phyloP scores from a whole-genome alignment of 2,888 invertebrate species.

The Clusia tigrina region DNA sequence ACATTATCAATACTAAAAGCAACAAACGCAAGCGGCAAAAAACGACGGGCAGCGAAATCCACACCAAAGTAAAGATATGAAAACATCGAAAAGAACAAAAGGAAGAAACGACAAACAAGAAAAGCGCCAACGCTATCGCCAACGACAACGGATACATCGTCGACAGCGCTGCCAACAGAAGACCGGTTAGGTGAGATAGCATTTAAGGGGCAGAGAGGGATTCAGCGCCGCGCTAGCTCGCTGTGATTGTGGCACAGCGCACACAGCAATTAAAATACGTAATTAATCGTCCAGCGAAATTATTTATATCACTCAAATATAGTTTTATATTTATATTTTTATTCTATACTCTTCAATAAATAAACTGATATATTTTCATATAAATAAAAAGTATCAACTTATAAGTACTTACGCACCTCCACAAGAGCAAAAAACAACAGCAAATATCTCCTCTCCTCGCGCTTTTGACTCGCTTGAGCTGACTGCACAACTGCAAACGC shows the following conservation, averaged over 20 bases:
- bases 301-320: too few relatives aligned
- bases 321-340: too few relatives aligned
- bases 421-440: too few relatives aligned
- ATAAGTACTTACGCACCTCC: too few relatives aligned
- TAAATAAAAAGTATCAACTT: too few relatives aligned
- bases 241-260: too few relatives aligned
- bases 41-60: neutral
- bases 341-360: too few relatives aligned
- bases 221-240: neutral
- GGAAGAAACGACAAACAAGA: neutral
- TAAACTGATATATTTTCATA: too few relatives aligned
- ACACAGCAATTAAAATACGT: neutral
- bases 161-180: neutral
- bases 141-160: neutral
- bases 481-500: too few relatives aligned
- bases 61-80: neutral
- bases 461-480: too few relatives aligned
- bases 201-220: neutral
- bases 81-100: neutral
- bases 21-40: neutral
- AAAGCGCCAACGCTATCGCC: constrained; percentile 3
- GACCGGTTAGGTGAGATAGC: constrained; percentile 6
- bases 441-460: too few relatives aligned
- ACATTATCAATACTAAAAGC: neutral
- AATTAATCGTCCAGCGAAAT: too few relatives aligned